Percentiles rank a stretch among this genome's conserved stretches.
phyloP scores from a whole-genome alignment of 1,140 invertebrate genomes.

The Probaryconus sp. region DNA sequence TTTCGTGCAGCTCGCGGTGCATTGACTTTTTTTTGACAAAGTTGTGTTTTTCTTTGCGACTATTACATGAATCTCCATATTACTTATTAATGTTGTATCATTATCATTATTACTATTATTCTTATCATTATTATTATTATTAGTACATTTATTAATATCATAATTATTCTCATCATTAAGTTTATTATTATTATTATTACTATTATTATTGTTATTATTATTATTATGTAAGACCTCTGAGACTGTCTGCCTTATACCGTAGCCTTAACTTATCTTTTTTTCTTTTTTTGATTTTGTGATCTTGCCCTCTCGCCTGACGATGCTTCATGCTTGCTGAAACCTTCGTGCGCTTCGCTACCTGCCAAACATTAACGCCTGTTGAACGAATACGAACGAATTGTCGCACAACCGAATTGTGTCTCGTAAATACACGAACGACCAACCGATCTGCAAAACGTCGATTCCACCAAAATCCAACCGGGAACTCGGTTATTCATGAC shows the following conservation, averaged over 20 bases:
- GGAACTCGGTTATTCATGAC: conserved; percentile 47
- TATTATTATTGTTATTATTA: conserved; percentile 31
- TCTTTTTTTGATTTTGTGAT: conserved; percentile 79
- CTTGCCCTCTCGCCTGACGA: conserved; percentile 80
- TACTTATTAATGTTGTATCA: conserved; percentile 10
- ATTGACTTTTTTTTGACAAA: neutral
- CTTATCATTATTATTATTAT: conserved; percentile 29
- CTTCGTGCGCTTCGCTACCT: conserved; percentile 79
- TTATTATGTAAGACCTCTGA: conserved; percentile 58
- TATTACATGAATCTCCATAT: conserved; percentile 9
- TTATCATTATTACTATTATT: neutral
- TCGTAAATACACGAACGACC: conserved; percentile 64
- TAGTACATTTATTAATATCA: conserved; percentile 23
- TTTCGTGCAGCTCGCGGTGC: conserved; percentile 26
- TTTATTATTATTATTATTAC: conserved; percentile 48
- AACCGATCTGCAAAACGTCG: conserved; percentile 57
- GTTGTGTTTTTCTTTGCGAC: too few relatives aligned
- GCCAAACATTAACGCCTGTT: conserved; percentile 78
- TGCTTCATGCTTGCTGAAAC: conserved; percentile 80
- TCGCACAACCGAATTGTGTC: conserved; percentile 63
- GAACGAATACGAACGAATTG: conserved; percentile 66
- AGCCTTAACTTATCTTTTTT: conserved; percentile 78
- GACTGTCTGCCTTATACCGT: conserved; percentile 63
- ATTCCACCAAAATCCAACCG: conserved; percentile 50
- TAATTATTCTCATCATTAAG: conserved; percentile 29